phyloP scores from a whole-genome alignment of 2,113 vertebrate species.

The Labrus mixtus region DNA sequence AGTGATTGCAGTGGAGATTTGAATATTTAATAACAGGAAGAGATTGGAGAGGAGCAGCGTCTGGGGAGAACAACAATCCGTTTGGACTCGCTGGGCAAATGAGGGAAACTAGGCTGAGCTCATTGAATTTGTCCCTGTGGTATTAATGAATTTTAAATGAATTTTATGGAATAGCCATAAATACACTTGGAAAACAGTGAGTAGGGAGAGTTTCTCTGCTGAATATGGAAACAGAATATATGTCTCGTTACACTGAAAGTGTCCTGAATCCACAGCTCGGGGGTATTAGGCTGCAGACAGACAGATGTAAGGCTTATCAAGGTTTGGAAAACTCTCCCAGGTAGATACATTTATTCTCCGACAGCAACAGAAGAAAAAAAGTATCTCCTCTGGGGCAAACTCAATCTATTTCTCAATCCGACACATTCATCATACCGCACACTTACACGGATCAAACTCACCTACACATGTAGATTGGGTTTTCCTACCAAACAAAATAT shows the following conservation, averaged over 20 bases:
- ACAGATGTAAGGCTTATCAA: conserved; percentile 58
- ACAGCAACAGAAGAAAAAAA: neutral
- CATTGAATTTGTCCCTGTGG: conserved; percentile 73
- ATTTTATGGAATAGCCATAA: conserved; percentile 69
- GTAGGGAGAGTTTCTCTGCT: conserved; percentile 11
- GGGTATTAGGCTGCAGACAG: conserved; percentile 30
- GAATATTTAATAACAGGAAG: conserved; percentile 83
- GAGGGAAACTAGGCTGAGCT: conserved; percentile 78
- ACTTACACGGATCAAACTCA: conserved; percentile 36
- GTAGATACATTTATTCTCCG: conserved; percentile 61
- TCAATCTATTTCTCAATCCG: conserved; percentile 56
- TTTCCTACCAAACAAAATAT: conserved; percentile 32
- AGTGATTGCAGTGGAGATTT: conserved; percentile 79
- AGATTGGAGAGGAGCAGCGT: conserved; percentile 74
- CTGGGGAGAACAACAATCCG: conserved; percentile 78
- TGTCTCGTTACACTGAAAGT: conserved; percentile 32
- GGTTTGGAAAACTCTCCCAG: conserved; percentile 54
- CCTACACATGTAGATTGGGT: conserved; percentile 46
- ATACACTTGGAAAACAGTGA: conserved; percentile 64
- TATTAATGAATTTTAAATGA: conserved; percentile 78
- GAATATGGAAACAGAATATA: conserved; percentile 21
- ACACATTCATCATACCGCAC: conserved; percentile 59
- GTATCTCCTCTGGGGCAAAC: conserved; percentile 48
- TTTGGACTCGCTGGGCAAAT: conserved; percentile 78
- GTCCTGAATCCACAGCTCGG: conserved; percentile 33